Evolutionary conservation across 2,888 invertebrate genomes (phyloP), one percentile per base, ranked within the genome.

Genomic region (Adelphocoris suturalis): DNA sequence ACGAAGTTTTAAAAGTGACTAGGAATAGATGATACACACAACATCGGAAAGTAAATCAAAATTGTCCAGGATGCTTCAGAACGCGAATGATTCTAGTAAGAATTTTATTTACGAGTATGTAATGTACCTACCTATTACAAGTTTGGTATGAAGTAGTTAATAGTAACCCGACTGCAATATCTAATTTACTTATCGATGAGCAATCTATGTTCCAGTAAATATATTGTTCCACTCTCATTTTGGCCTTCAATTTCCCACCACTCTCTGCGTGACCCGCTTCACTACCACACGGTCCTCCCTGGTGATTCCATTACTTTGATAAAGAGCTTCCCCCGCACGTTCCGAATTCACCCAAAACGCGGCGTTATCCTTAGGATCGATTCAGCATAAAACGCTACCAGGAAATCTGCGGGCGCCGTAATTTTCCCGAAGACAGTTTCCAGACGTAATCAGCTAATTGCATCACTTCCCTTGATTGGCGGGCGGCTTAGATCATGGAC

Each of bases 301-400:
- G 57, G 57, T n/a, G 57, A 57, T n/a, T 57, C 57, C 57, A 57
- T 57, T 57, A 57, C 57, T 57, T n/a, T 57, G 57, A 57, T 57
- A 57, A 57, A 57, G 14, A 57, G 16, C 57, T 57, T 57, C 16
- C 12, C 57, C 16, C 19, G 3, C 57, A 57, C 57, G 16, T 57
- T n/a, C 19, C 19, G 57, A 57, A 57, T 57, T 57, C 57, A 57
- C 0, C 16, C n/a, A n/a, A 57, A 57, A 57, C 14, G n/a, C 16
- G 57, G 0, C 57, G 57, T n/a, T 57, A 57, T 57, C 57, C 57
- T 5, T n/a, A n/a, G n/a, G 57, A 57, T 57, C 57, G 57, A 57
- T 57, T 37, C 37, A 37, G 37, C 37, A 37, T 37, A 37, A 37
- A 37, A 2, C 37, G 16, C 52, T 16, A 5, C 19, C 1, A n/a